Percentiles rank a stretch among this genome's conserved stretches.
phyloP scores from a whole-genome alignment of 2,113 vertebrate species.

The Ictidomys tridecemlineatus region DNA sequence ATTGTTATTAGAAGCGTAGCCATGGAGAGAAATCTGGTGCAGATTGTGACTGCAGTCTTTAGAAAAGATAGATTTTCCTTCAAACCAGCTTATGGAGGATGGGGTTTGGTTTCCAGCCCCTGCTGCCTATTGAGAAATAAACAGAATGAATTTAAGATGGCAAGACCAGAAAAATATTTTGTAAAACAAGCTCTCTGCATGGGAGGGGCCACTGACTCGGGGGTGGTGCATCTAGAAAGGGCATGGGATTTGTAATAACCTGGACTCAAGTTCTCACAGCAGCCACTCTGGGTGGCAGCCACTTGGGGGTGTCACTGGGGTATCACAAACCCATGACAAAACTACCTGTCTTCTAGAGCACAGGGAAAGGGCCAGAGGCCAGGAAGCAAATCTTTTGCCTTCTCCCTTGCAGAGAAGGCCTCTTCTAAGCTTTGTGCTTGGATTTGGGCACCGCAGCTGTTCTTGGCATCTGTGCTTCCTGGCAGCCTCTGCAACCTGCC shows the following conservation, averaged over 20 bases:
- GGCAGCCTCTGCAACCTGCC: not conserved
- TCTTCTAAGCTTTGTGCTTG: conserved; percentile 30
- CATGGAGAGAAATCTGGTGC: conserved; percentile 76
- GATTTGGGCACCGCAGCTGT: conserved; percentile 45
- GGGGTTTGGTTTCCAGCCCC: conserved; percentile 52
- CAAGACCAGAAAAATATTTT: conserved; percentile 65
- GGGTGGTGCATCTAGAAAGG: not conserved
- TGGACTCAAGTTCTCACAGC: not conserved
- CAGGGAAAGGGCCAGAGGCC: not conserved
- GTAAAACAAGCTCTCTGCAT: conserved; percentile 35
- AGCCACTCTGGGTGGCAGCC: not conserved
- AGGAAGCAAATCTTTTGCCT: conserved; percentile 5
- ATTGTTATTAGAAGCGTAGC: conserved; percentile 68
- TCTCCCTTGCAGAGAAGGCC: conserved; percentile 6
- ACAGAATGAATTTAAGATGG: conserved; percentile 55
- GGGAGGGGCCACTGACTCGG: not conserved
- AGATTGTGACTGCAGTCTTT: conserved; percentile 44
- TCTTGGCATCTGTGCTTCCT: conserved; percentile 47
- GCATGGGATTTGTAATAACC: conserved; percentile 31
- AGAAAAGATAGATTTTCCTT: conserved; percentile 70
- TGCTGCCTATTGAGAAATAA: conserved; percentile 55
- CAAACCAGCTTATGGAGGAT: conserved; percentile 39
- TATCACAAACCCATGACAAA: conserved; percentile 30
- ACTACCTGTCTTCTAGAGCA: not conserved
- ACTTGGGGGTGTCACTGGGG: conserved; percentile 1